Conservation (phyloP, 2,888 invertebrate genomes). For the Caenorhabditis sp. region DNA sequence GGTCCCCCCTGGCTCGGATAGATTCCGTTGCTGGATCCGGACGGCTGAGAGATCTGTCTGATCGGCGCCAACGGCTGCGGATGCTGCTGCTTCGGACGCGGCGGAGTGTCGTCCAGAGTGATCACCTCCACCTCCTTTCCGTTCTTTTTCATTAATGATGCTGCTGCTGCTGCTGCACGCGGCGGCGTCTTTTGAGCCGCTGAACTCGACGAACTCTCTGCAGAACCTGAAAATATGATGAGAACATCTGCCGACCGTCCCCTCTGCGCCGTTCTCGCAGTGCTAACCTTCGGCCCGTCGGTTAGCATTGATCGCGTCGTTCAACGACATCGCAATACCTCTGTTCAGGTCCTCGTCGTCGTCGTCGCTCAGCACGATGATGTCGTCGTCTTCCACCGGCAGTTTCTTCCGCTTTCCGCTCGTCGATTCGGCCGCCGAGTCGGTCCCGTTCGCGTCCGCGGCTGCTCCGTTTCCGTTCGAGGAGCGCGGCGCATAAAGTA, state of each 20-base stretch:
- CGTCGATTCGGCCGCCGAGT: not conserved
- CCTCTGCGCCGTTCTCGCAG: no score
- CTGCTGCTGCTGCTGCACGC: not conserved
- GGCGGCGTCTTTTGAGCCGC: constrained; percentile 5
- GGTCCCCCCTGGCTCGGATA: not conserved
- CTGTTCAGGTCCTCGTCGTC: constrained; percentile 41
- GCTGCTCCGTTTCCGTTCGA: not conserved
- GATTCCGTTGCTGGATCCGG: no score
- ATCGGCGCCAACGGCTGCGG: not conserved
- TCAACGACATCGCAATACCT: constrained; percentile 45
- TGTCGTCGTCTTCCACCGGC: constrained; percentile 41
- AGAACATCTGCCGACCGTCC: no score
- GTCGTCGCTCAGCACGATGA: constrained; percentile 32
- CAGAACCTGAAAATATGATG: no score
- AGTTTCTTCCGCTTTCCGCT: constrained; percentile 5
- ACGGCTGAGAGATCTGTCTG: constrained; percentile 18
- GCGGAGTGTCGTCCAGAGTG: constrained; percentile 58
- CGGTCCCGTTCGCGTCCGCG: not conserved
- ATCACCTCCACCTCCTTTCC: constrained; percentile 33
- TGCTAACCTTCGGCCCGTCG: constrained; percentile 17
- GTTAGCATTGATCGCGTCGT: not conserved
- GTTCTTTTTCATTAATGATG: no score
- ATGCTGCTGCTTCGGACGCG: constrained; percentile 12
- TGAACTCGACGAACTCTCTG: not conserved
- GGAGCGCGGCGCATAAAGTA: not conserved